Percentiles rank a stretch among this genome's conserved stretches.
These are phyloP conservation scores for Chamaetylas fuelleborni DNA, from an alignment of 2,113 vertebrate genomes.

Conservation along the genomic window DNA sequence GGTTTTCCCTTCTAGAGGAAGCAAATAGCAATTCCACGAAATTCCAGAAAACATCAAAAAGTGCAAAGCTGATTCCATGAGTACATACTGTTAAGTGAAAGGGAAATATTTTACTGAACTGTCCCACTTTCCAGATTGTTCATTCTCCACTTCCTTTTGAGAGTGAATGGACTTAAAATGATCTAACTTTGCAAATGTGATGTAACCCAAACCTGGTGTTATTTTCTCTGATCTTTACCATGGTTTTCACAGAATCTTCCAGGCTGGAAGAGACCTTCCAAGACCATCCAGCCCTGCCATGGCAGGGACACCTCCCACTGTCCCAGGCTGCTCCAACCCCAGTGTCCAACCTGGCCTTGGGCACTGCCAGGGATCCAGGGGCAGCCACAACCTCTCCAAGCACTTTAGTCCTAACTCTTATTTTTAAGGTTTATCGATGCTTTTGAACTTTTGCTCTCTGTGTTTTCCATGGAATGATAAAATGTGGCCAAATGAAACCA, in stretches of 20 bases:
- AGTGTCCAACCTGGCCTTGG: background rate
- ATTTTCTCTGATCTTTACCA: background rate
- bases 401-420: background rate
- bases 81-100: background rate
- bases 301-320: background rate
- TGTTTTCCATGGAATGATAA: background rate
- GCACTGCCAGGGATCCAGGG: background rate
- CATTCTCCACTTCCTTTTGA: background rate
- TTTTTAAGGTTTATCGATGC: background rate
- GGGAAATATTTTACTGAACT: background rate
- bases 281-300: fast-evolving
- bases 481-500: background rate
- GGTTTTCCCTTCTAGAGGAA: background rate
- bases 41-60: background rate
- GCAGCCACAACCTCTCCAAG: background rate
- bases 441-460: background rate
- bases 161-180: background rate
- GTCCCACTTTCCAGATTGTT: background rate
- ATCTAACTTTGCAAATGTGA: background rate
- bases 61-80: background rate
- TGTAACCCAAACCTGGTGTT: background rate
- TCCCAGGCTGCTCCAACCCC: background rate
- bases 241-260: background rate
- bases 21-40: background rate
- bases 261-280: background rate